These are phyloP conservation scores for Achatina immaculata DNA, from an alignment of 1,140 invertebrate genomes.

Conservation along the genomic window DNA sequence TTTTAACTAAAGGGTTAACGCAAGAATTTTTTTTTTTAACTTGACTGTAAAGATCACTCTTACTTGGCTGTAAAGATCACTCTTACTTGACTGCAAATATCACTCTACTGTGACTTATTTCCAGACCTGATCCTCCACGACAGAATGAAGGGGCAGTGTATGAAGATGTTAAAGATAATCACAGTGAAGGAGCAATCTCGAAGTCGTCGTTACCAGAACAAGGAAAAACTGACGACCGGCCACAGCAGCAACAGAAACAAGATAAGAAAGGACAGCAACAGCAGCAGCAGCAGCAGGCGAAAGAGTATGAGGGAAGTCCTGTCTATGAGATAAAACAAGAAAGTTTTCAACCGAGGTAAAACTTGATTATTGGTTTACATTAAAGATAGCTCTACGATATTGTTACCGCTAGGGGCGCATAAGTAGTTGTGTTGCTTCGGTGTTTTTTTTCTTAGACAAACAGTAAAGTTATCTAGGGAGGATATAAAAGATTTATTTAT, in stretches of 20 bases:
- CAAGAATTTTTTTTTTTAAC: no score
- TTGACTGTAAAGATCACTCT: no score
- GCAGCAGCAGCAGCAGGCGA: not conserved
- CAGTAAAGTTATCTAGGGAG: no score
- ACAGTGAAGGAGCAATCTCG: not conserved
- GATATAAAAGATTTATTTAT: no score
- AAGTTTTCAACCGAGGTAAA: not conserved
- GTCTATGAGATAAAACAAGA: not conserved
- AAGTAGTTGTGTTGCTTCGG: no score
- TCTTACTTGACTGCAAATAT: no score
- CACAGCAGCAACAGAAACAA: constrained; percentile 1
- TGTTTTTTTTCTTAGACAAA: no score
- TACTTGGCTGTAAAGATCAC: no score
- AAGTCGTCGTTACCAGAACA: not conserved
- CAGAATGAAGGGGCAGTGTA: not conserved
- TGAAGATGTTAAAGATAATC: not conserved
- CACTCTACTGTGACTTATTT: no score
- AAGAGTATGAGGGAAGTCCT: not conserved
- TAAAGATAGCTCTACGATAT: not conserved
- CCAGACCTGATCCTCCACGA: not conserved
- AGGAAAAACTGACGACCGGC: not conserved
- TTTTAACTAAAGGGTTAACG: no score
- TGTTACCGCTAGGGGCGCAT: no score
- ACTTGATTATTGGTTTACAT: not conserved
- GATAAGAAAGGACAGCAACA: not conserved